A percentile compares a stretch with the other conserved stretches of the same genome.
Conservation (phyloP, 2,797 vertebrate species). For the Lagocephalus sceleratus region DNA sequence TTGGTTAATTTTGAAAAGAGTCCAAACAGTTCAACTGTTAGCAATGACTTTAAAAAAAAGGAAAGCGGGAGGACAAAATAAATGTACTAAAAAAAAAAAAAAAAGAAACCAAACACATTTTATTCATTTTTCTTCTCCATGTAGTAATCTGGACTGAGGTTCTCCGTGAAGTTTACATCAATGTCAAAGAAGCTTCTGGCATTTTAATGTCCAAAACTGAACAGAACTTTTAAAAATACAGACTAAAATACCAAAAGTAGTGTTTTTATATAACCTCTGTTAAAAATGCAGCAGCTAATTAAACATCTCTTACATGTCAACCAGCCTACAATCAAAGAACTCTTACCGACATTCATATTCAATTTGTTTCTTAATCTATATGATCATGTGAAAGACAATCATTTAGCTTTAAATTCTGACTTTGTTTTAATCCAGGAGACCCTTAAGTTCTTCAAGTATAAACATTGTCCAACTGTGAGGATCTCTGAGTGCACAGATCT, state of each 20-base stretch:
- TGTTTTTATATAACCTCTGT: background rate
- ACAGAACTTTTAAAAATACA: background rate
- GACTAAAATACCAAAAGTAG: background rate
- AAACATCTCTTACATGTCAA: slow-evolving; percentile 12
- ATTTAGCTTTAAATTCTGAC: slow-evolving; percentile 10
- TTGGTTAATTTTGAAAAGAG: slow-evolving; percentile 15
- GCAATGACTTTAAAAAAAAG: slow-evolving; percentile 19
- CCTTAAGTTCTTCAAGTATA: slow-evolving; percentile 42
- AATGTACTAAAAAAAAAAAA: background rate
- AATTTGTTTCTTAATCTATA: slow-evolving; percentile 14
- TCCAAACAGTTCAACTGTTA: slow-evolving; percentile 71
- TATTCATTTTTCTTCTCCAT: slow-evolving; percentile 22
- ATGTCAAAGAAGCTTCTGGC: slow-evolving; percentile 86
- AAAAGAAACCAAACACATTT: slow-evolving; percentile 11
- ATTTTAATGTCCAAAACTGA: slow-evolving; percentile 53
- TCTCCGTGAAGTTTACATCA: slow-evolving; percentile 26
- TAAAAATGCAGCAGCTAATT: slow-evolving; percentile 9
- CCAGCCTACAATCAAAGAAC: too few species aligned
- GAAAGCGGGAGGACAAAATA: slow-evolving; percentile 21
- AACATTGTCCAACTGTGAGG: slow-evolving; percentile 34
- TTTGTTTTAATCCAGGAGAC: slow-evolving; percentile 35
- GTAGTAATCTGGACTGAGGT: slow-evolving; percentile 42
- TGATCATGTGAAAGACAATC: slow-evolving; percentile 20
- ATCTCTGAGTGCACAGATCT: slow-evolving; percentile 33
- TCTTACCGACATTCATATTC: too few species aligned